Evolutionary conservation across 2,888 invertebrate species (phyloP), one percentile per base, ranked within the genome.

Genomic region (Nineta flava): DNA sequence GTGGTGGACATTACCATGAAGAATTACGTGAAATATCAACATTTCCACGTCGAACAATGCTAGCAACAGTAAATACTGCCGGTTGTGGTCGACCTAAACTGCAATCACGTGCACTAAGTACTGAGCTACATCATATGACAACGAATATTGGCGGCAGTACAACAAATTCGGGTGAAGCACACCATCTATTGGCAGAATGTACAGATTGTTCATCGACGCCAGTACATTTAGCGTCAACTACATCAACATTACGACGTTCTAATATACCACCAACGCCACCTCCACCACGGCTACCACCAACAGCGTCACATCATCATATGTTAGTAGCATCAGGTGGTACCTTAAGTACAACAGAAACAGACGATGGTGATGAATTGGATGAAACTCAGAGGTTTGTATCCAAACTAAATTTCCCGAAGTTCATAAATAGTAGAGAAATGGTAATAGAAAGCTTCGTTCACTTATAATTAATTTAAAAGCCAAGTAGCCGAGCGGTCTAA

Each of bases 321-420:
- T 61, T 72, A 10, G 70, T 73, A 19, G 70, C 71, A 45, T 59
- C 56, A 41, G 62, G 59, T 49, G 62, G 61, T 53, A 62, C 59
- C 52, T 56, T 55, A 38, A 60, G 57, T 50, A 60, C 54, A 10
- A 41, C 35, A 2, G 65, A 72, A 55, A 67, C 73, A 50, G 77
- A 77, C 26, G 78, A 78, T 42, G 60, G 73, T 1, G 76, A 77
- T 21, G 79, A 78, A 56, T 72, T 72, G 1, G 78, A 78, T 52
- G 79, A 79, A 57, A 43, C 45, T 46, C 63, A 62, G 42, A 59
- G 61, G 65, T 65, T 57, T 56, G 58, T 54, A 47, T 21, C 21
- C n/a, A 10, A n/a, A n/a, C n/a, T n/a, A n/a, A n/a, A 17, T 13
- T 3, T 42, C n/a, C n/a, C n/a, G n/a, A n/a, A n/a, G n/a, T n/a